Evolutionary conservation across 1,140 invertebrate genomes (phyloP).

Genomic region (Brachionus plicatilis): DNA sequence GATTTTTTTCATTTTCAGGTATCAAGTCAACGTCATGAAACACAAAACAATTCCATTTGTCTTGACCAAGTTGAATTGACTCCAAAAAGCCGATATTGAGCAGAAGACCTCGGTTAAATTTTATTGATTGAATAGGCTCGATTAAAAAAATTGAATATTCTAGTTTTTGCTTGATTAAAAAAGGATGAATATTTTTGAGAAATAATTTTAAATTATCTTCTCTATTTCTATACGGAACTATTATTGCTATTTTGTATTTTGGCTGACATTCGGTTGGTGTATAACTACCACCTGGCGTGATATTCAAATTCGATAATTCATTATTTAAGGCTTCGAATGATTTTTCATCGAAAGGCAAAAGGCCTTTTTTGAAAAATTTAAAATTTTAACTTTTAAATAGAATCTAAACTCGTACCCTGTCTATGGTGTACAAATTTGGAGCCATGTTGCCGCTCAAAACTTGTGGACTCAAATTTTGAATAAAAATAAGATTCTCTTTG

Average conservation of each 20-base stretch:
- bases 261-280: background rate
- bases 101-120: conserved; percentile 82
- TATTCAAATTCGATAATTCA: background rate
- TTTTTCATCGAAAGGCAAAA: background rate
- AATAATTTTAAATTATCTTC: conserved; percentile 70
- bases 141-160: conserved; percentile 81
- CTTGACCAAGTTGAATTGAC: conserved; percentile 58
- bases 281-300: background rate
- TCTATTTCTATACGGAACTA: conserved; percentile 78
- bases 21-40: conserved; percentile 89
- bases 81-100: conserved; percentile 72
- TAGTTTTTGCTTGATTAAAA: conserved; percentile 73
- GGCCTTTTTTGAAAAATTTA: background rate
- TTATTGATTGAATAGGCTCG: conserved; percentile 62
- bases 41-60: conserved; percentile 66
- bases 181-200: conserved; percentile 79
- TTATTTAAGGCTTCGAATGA: background rate
- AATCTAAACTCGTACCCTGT: background rate
- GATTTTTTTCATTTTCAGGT: conserved; percentile 75
- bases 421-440: background rate
- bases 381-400: background rate
- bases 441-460: background rate
- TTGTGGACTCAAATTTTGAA: background rate
- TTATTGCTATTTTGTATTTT: conserved; percentile 62
- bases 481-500: background rate